Percentiles rank a stretch among this genome's conserved stretches.
phyloP scores from a whole-genome alignment of 1,140 invertebrate genomes.

The Papilio xuthus region DNA sequence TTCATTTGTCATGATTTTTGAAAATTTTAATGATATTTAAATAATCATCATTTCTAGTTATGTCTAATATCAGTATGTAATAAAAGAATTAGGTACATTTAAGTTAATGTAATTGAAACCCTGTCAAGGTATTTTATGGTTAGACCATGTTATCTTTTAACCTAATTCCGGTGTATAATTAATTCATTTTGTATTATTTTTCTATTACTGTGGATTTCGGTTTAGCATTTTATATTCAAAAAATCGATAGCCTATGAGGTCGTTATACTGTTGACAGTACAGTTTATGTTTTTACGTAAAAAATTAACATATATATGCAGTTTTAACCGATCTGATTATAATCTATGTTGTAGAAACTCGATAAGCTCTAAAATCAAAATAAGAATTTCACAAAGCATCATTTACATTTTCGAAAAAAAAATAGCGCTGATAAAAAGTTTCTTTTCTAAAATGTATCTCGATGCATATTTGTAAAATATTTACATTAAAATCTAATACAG shows the following conservation, averaged over 20 bases:
- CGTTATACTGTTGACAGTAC: neutral
- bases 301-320: constrained; percentile 1
- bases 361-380: constrained; percentile 15
- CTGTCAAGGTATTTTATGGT: too few relatives aligned
- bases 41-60: too few relatives aligned
- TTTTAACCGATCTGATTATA: neutral
- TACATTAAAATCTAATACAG: constrained; percentile 21
- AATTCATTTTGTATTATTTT: neutral
- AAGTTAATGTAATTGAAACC: too few relatives aligned
- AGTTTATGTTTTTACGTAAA: neutral
- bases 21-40: too few relatives aligned
- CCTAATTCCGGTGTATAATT: neutral
- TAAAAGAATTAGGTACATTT: too few relatives aligned
- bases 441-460: neutral
- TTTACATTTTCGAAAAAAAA: neutral
- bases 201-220: neutral
- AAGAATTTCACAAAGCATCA: neutral
- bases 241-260: neutral
- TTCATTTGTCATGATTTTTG: too few relatives aligned
- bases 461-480: neutral
- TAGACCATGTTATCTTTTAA: too few relatives aligned
- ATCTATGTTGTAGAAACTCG: neutral
- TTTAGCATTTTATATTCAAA: neutral
- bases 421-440: neutral
- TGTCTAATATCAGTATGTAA: too few relatives aligned